These are phyloP conservation scores for Teleogryllus oceanicus DNA, from an alignment of 2,888 invertebrate species.

Conservation along the genomic window DNA sequence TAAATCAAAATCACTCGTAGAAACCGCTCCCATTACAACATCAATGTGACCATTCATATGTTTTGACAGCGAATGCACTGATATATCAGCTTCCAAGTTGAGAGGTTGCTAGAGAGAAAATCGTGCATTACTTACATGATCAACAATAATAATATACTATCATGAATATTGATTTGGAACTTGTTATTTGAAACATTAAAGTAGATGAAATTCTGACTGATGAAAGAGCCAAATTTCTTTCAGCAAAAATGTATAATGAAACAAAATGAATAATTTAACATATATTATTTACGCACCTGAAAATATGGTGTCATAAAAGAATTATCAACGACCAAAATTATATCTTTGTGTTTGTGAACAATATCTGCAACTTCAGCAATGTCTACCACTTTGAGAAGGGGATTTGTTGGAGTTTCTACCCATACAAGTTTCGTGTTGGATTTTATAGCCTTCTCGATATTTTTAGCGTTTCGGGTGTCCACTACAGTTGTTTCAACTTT, in stretches of 20 bases:
- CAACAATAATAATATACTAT: not conserved
- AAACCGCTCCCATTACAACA: constrained; percentile 90
- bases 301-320: constrained; percentile 90
- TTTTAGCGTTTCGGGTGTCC: constrained; percentile 66
- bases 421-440: constrained; percentile 60
- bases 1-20: constrained; percentile 69
- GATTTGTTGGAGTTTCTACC: constrained; percentile 97
- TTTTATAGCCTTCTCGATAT: constrained; percentile 57
- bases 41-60: constrained; percentile 99
- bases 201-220: no score
- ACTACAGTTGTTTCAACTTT: constrained; percentile 74
- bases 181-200: no score
- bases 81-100: constrained; percentile 85
- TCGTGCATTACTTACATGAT: not conserved
- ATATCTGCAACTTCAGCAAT: constrained; percentile 67
- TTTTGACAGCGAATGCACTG: constrained; percentile 90
- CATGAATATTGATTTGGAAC: not conserved
- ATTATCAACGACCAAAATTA: constrained; percentile 84
- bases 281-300: constrained; percentile 53
- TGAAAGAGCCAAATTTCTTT: no score
- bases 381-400: constrained; percentile 83
- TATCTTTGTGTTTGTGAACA: constrained; percentile 54
- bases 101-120: constrained; percentile 66
- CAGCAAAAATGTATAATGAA: no score
- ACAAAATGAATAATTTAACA: not conserved